These are phyloP conservation scores for Lampropteryx suffumata DNA, from an alignment of 2,888 invertebrate genomes.

Conservation along the genomic window DNA sequence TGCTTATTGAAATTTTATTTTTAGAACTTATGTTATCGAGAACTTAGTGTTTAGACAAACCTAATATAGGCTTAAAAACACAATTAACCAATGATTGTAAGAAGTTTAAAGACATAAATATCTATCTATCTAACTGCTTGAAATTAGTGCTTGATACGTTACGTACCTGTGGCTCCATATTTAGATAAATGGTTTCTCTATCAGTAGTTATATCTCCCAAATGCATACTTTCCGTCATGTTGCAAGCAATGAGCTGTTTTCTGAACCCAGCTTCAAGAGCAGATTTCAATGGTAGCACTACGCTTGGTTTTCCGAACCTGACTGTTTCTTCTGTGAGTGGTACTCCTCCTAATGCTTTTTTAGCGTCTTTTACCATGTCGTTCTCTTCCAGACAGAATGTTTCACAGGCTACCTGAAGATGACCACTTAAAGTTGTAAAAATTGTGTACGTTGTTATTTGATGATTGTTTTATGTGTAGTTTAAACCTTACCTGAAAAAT, in stretches of 20 bases:
- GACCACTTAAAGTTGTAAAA: no score
- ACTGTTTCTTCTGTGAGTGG: constrained; percentile 90
- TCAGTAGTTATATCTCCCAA: constrained; percentile 82
- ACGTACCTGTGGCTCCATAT: constrained; percentile 78
- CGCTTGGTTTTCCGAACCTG: constrained; percentile 83
- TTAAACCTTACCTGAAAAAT: constrained; percentile 87
- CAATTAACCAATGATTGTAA: no score
- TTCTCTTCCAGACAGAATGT: constrained; percentile 96
- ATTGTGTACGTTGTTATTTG: no score
- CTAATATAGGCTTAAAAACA: no score
- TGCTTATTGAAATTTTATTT: no score
- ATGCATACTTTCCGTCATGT: constrained; percentile 79
- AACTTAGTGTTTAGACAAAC: no score
- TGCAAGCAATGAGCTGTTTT: constrained; percentile 75
- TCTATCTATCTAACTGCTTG: background rate
- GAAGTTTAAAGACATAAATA: no score
- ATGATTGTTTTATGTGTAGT: no score
- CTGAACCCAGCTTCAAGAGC: constrained; percentile 62
- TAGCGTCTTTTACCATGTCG: constrained; percentile 91
- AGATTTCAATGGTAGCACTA: constrained; percentile 46
- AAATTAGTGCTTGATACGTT: constrained; percentile 29
- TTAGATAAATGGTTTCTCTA: constrained; percentile 83
- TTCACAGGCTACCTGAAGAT: constrained; percentile 90
- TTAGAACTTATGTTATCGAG: no score
- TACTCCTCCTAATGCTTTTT: constrained; percentile 88